Base-by-base conservation (phyloP, 2,888 invertebrate genomes). In the Campaea margaritaria region DNA sequence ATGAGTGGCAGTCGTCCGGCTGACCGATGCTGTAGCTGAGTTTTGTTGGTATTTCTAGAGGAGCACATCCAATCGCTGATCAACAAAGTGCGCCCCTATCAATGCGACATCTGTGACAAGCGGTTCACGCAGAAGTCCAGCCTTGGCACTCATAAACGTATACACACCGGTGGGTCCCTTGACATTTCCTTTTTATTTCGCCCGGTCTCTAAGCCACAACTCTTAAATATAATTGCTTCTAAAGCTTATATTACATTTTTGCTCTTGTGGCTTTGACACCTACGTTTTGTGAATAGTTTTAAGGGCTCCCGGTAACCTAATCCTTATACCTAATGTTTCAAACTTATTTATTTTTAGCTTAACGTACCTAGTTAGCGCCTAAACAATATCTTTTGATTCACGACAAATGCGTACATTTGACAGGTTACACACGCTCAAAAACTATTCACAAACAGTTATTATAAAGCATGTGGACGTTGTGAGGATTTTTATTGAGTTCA, bases 91-190 rank as follows among this genome's bases (percentile, higher is more conserved):
- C 93, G 93, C 82, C 93, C 93, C 79, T 93, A 92, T 90, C 93
- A 96, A 85, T 96, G 96, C 87, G 95, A 95, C 87, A 93, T 95
- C 83, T 96, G 96, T 89, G 93, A 95, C 86, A 96, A 96, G 93
- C 93, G 96, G 84, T 96, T 96, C 91, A 96, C 96, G 73, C 96
- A 96, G 93, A 96, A 96, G 91, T 96, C 96, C 84, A 96, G 96
- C 90, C 93, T 96, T 76, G 96, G 96, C 90, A 96, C 96, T 79
- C 96, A 96, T 93, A 96, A 96, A 86, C 94, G 96, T 82, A 95
- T 95, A 78, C 96, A 96, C 87, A 96, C 96, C 75, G 93, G 93
- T 93, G 95, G 93, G 93, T 93, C 91, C 89, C 89, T 87, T 87
- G 86, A 87, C 81, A 88, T 88, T 87, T 81, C 82, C 79, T 81